These are phyloP conservation scores for Acanthosoma haemorrhoidale DNA, from an alignment of 2,888 invertebrate genomes.

Conservation along the genomic window DNA sequence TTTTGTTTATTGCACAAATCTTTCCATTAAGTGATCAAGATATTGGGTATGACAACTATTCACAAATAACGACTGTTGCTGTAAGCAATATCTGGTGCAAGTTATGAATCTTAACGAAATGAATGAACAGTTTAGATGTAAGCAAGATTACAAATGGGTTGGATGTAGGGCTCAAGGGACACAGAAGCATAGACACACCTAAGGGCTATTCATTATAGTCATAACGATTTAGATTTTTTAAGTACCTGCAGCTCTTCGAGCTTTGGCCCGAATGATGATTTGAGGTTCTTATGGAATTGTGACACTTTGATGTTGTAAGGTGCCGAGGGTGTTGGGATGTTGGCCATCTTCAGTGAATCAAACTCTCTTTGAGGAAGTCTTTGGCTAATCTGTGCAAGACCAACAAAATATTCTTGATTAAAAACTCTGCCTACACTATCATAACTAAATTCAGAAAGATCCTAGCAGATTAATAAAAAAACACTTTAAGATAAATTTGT, in stretches of 20 bases:
- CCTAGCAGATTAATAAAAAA: neutral
- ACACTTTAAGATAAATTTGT: too few relatives aligned
- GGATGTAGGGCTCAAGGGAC: neutral
- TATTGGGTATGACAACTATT: too few relatives aligned
- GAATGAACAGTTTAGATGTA: too few relatives aligned
- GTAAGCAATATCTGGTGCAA: too few relatives aligned
- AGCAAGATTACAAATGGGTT: too few relatives aligned
- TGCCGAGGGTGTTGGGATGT: slow-evolving; percentile 74
- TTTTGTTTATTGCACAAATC: too few relatives aligned
- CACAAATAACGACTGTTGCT: too few relatives aligned
- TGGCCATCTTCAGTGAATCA: slow-evolving; percentile 84
- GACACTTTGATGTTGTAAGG: slow-evolving; percentile 86
- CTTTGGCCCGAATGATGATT: slow-evolving; percentile 77
- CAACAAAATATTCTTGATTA: slow-evolving; percentile 46
- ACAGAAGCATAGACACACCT: neutral
- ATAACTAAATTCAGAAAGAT: too few relatives aligned
- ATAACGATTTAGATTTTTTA: slow-evolving; percentile 3
- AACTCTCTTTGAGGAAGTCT: slow-evolving; percentile 66
- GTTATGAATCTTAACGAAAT: too few relatives aligned
- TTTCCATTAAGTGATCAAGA: too few relatives aligned
- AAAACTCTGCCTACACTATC: too few relatives aligned
- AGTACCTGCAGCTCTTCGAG: slow-evolving; percentile 80
- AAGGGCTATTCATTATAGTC: neutral
- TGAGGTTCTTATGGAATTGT: slow-evolving; percentile 89
- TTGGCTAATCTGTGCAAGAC: slow-evolving; percentile 48